Evolutionary conservation across 2,888 invertebrate genomes (phyloP), one percentile per base, ranked within the genome.

Genomic region (Nomada ruficornis): DNA sequence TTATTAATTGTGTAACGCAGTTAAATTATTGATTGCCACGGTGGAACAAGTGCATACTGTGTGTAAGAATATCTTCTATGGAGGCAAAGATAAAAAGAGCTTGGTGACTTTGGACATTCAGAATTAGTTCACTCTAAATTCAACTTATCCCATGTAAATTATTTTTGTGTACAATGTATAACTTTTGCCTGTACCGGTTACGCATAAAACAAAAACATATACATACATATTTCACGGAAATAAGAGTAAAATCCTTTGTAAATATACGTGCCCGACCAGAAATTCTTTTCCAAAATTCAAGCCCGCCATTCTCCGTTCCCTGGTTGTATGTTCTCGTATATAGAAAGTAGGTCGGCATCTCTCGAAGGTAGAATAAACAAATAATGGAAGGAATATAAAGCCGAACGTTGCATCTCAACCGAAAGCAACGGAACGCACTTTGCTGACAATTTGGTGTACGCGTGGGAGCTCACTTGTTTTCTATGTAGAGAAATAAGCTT

Each of bases 301-400:
- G 77, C 73, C 77, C 76, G 55, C 54, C 62, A 55, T 23, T 60
- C 47, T 13, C 23, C 18, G 11, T 36, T 52, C 18, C 15, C 36
- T 2, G 20, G 36, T 60, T 71, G 59, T 50, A 55, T 26, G 52
- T 59, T 44, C 67, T 13, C 44, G 62, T 71, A 20, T 68, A 60
- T n/a, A 72, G 57, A 65, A 84, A 84, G 75, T 84, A 54, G 84
- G 84, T 84, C 84, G 74, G 59, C 69, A 72, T 72, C 85, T 84
- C 77, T 84, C 81, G 77, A 75, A 84, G 77, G 81, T 75, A 47
- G 77, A 72, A 84, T 84, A 84, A 84, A 84, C 81, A 81, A 84
- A 84, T 84, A 84, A 81, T 74, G 75, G 77, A 75, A 68, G 63
- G 81, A 72, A 75, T 69, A 74, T 80, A 84, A 83, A 83, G 75